These are phyloP conservation scores for Fratercula arctica DNA, from an alignment of 2,797 vertebrate genomes.

Conservation along the genomic window DNA sequence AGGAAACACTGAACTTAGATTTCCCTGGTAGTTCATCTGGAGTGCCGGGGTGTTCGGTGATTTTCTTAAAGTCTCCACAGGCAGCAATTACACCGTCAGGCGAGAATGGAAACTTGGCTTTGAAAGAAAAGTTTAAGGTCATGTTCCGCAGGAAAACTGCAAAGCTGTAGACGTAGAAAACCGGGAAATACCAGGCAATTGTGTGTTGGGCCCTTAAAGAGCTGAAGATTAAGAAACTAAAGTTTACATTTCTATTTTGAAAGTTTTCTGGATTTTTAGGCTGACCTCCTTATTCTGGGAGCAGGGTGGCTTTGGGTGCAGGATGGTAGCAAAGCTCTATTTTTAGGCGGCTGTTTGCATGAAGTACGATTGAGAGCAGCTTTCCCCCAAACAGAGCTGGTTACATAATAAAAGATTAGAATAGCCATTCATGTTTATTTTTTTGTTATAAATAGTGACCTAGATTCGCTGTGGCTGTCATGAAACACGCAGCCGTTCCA, in stretches of 20 bases:
- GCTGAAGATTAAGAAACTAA: not conserved
- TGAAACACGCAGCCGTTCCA: not conserved
- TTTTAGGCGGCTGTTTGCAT: rapidly evolving
- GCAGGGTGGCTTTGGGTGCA: rapidly evolving
- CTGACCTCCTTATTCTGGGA: rapidly evolving
- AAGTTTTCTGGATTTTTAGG: not conserved
- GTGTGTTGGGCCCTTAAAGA: not conserved
- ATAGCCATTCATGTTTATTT: rapidly evolving
- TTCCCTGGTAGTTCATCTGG: not conserved
- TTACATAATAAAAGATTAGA: rapidly evolving
- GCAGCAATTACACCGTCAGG: not conserved
- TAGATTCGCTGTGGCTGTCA: not conserved
- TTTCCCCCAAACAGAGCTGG: not conserved
- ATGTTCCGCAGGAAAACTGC: not conserved
- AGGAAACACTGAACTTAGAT: not conserved
- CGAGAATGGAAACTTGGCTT: not conserved
- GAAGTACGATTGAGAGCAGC: not conserved
- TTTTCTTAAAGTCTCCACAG: not conserved
- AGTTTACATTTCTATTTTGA: not conserved
- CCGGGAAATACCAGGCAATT: not conserved
- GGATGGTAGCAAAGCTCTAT: rapidly evolving
- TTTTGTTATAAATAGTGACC: not conserved
- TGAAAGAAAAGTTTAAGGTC: not conserved
- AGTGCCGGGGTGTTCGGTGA: rapidly evolving
- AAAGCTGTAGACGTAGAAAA: not conserved